These are phyloP conservation scores for Camelus bactrianus DNA, from an alignment of 2,113 vertebrate genomes.

Conservation along the genomic window DNA sequence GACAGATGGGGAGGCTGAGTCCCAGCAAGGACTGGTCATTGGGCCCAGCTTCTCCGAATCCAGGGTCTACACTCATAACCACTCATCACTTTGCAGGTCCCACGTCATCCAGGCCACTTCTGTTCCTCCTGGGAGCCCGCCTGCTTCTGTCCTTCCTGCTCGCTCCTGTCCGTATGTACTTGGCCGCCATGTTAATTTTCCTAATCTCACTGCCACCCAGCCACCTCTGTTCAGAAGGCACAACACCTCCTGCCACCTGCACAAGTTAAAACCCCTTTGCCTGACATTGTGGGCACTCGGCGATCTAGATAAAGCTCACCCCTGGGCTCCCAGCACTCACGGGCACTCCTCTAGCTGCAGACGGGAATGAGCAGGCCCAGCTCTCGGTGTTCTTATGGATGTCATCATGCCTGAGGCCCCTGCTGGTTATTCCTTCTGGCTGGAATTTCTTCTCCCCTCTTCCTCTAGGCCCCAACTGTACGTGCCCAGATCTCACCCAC, in stretches of 20 bases:
- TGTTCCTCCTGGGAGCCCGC: neutral
- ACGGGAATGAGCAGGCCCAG: neutral
- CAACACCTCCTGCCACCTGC: neutral
- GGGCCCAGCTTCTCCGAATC: neutral
- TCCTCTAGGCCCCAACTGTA: neutral
- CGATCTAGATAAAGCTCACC: neutral
- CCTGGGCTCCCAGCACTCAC: neutral
- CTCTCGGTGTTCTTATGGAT: accelerated
- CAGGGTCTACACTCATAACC: neutral
- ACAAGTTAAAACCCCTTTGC: neutral
- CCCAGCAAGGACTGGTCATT: neutral
- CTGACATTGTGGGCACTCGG: neutral
- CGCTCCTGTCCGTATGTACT: neutral
- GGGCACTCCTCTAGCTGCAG: accelerated
- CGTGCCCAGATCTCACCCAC: neutral
- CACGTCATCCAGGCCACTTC: neutral
- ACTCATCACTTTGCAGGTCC: neutral
- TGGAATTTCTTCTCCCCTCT: neutral
- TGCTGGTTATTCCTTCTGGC: neutral
- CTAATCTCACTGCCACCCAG: neutral
- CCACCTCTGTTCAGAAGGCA: neutral
- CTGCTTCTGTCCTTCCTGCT: neutral
- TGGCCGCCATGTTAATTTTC: neutral
- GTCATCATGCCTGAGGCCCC: neutral
- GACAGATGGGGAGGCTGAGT: neutral